Evolutionary conservation across 53 echinoderm and acorn worm species (phyloP), one percentile per base, ranked within the genome.

Genomic region (Glandiceps talaboti): DNA sequence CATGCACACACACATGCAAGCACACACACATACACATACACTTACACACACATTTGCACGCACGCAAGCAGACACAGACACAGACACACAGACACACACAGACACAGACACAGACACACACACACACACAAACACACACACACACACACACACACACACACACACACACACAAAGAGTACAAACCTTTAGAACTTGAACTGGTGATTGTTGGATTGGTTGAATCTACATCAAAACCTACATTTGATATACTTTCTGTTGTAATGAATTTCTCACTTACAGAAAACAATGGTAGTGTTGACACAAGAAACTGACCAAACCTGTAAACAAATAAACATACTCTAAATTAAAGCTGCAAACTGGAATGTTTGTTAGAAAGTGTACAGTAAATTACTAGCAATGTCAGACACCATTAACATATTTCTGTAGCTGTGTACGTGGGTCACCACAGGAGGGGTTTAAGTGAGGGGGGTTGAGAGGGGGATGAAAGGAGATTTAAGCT

Each of bases 291-390:
- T 30, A 97, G 78, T 30, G 97, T 93, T 32, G 93, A 90, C 1
- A 90, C 89, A 25, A 97, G 82, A 33, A 93, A 97, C 87, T 97
- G 97, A 75, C 93, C 97, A 91, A 96, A 88, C 30, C 97, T 94
- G 84, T n/a, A 82, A 45, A 12, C 64, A 45, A 45, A 45, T 6
- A 45, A 45, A n/a, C n/a, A n/a, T n/a, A n/a, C n/a, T n/a, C n/a
- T n/a, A n/a, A n/a, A n/a, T n/a, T n/a, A n/a, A n/a, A n/a, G n/a
- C n/a, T n/a, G n/a, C n/a, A n/a, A n/a, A n/a, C n/a, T n/a, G n/a
- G n/a, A n/a, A n/a, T n/a, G n/a, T n/a, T n/a, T n/a, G n/a, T n/a
- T n/a, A n/a, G n/a, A n/a, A n/a, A n/a, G n/a, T n/a, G n/a, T n/a
- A n/a, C n/a, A n/a, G n/a, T n/a, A n/a, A n/a, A n/a, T n/a, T n/a